phyloP scores from a whole-genome alignment of 1,140 invertebrate species.

The Hypothenemus hampei region DNA sequence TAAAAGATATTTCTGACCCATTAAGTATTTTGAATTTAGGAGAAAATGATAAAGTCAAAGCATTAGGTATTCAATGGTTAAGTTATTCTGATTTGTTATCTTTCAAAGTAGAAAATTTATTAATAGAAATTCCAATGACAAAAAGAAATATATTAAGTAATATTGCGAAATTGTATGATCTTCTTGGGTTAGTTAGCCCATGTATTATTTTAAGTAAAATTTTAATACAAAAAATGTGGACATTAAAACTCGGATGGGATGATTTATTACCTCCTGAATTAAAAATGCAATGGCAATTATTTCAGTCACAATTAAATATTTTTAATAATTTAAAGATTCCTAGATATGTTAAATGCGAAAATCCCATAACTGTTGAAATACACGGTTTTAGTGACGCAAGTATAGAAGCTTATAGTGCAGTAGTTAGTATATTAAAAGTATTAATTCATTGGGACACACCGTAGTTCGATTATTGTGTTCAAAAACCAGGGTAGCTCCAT shows the following conservation, averaged over 20 bases:
- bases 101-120: background rate
- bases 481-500: too few relatives aligned
- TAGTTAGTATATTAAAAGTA: slow-evolving; percentile 2
- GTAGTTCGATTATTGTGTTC: slow-evolving; percentile 31
- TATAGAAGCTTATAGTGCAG: slow-evolving; percentile 35
- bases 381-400: slow-evolving; percentile 43
- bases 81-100: slow-evolving; percentile 2
- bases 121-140: background rate
- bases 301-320: slow-evolving; percentile 4
- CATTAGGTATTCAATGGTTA: slow-evolving; percentile 4
- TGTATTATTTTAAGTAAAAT: too few relatives aligned
- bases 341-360: background rate
- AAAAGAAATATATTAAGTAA: slow-evolving; percentile 3
- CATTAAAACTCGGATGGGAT: slow-evolving; percentile 15
- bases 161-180: slow-evolving; percentile 13
- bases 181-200: slow-evolving; percentile 9
- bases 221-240: too few relatives aligned
- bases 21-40: slow-evolving; percentile 1
- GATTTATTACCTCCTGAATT: slow-evolving; percentile 15
- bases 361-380: slow-evolving; percentile 15
- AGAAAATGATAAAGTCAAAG: slow-evolving; percentile 4
- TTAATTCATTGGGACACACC: slow-evolving; percentile 16
- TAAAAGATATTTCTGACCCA: background rate
- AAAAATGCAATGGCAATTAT: slow-evolving; percentile 5
- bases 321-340: slow-evolving; percentile 13